Conservation (phyloP, 2,113 vertebrate genomes). For the Tachuris rubrigastra region DNA sequence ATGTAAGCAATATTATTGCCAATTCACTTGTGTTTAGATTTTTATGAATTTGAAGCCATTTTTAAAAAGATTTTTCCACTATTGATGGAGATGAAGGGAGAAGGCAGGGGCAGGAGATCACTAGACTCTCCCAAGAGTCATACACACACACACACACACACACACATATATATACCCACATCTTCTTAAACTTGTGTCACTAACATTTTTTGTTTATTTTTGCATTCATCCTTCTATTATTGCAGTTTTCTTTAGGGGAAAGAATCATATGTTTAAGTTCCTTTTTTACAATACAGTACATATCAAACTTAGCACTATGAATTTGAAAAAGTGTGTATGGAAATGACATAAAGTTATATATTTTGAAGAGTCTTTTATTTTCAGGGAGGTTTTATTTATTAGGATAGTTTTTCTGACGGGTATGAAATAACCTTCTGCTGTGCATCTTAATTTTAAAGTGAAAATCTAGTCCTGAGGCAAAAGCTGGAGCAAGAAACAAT, state of each 20-base stretch:
- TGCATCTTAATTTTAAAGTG: background rate
- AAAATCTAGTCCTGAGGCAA: background rate
- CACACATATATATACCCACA: no score
- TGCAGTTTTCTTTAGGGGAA: background rate
- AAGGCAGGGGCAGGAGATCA: background rate
- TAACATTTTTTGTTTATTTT: background rate
- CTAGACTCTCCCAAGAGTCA: background rate
- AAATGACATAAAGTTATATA: background rate
- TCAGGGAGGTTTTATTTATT: background rate
- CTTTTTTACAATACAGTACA: background rate
- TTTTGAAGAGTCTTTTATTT: background rate
- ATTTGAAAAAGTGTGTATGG: background rate
- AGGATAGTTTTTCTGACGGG: background rate
- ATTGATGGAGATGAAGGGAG: fast-evolving
- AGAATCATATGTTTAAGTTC: background rate
- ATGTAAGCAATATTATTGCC: background rate
- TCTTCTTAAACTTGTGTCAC: background rate
- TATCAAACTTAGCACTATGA: background rate
- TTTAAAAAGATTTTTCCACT: background rate
- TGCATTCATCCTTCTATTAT: background rate
- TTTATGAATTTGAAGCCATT: background rate
- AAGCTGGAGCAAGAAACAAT: background rate
- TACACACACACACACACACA: no score
- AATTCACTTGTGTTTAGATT: background rate
- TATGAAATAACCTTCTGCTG: background rate